These are phyloP conservation scores for Odontomachus brunneus DNA, from an alignment of 1,140 invertebrate genomes.

Conservation along the genomic window DNA sequence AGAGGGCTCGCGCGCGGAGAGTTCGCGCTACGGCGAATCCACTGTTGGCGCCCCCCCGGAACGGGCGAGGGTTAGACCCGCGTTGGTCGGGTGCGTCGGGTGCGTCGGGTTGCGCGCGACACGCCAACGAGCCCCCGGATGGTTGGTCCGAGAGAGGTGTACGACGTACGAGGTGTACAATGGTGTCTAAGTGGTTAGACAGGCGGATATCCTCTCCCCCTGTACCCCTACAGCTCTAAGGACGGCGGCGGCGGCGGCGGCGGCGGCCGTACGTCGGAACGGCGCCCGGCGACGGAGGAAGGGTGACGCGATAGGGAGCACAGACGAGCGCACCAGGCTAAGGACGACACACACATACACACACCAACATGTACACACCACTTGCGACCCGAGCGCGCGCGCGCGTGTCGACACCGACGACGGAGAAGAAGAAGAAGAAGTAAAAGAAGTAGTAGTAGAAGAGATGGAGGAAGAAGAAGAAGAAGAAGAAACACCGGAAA, in stretches of 20 bases:
- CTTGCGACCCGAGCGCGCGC: slow-evolving; percentile 32
- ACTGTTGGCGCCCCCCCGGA: slow-evolving; percentile 38
- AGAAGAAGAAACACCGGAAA: slow-evolving; percentile 53
- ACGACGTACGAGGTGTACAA: background rate
- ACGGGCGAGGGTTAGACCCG: slow-evolving; percentile 19
- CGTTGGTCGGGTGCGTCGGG: background rate
- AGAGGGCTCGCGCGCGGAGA: slow-evolving; percentile 5
- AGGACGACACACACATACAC: slow-evolving; percentile 58
- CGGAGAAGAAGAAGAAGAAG: slow-evolving; percentile 44
- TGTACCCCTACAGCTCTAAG: background rate
- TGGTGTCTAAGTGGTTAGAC: no score
- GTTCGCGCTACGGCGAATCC: slow-evolving; percentile 29
- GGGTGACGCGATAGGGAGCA: slow-evolving; percentile 38
- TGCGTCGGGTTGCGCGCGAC: slow-evolving; percentile 28
- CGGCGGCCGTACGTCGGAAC: slow-evolving; percentile 29
- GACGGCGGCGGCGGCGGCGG: slow-evolving; percentile 12
- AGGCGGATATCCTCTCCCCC: background rate
- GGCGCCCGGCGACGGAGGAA: slow-evolving; percentile 47
- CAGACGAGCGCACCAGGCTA: slow-evolving; percentile 47
- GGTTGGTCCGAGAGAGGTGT: background rate
- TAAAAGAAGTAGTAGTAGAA: slow-evolving; percentile 1
- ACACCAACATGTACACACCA: slow-evolving; percentile 58
- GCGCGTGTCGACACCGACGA: slow-evolving; percentile 46
- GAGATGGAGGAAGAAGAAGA: slow-evolving; percentile 29
- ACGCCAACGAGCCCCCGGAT: slow-evolving; percentile 19